Percentiles rank a stretch among this genome's conserved stretches.
phyloP scores from a whole-genome alignment of 2,113 vertebrate genomes.

The Murina feae region DNA sequence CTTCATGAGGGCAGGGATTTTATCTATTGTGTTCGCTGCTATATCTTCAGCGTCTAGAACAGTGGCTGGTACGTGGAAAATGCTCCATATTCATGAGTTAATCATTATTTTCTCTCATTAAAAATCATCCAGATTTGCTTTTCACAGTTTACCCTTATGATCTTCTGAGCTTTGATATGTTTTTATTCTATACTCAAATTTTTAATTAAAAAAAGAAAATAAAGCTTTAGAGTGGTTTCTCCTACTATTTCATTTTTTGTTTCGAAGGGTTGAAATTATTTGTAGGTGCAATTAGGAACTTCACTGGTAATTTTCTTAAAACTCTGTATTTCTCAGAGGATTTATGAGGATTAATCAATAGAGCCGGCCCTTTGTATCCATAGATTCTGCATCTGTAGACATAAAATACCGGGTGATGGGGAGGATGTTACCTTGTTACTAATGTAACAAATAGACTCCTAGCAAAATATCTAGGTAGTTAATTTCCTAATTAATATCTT shows the following conservation, averaged over 20 bases:
- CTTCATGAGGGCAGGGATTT: neutral
- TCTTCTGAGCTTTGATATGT: neutral
- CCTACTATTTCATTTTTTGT: neutral
- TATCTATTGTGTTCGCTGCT: neutral
- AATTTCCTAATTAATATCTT: neutral
- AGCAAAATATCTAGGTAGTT: neutral
- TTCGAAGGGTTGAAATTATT: neutral
- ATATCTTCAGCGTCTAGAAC: neutral
- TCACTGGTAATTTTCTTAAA: neutral
- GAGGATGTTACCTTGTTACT: neutral
- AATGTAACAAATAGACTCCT: neutral
- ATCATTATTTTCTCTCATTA: neutral
- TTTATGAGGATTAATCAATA: neutral
- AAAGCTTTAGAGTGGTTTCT: neutral
- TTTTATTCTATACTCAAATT: neutral
- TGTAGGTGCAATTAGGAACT: neutral
- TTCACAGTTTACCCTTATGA: neutral
- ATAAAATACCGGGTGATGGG: neutral
- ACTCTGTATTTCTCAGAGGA: neutral
- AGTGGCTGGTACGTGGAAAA: neutral
- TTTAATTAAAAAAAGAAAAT: neutral
- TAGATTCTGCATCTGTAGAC: neutral
- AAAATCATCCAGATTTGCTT: neutral
- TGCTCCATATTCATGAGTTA: neutral
- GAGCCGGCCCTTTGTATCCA: neutral